phyloP scores from a whole-genome alignment of 2,888 invertebrate genomes.

The Mallateleia sp. region DNA sequence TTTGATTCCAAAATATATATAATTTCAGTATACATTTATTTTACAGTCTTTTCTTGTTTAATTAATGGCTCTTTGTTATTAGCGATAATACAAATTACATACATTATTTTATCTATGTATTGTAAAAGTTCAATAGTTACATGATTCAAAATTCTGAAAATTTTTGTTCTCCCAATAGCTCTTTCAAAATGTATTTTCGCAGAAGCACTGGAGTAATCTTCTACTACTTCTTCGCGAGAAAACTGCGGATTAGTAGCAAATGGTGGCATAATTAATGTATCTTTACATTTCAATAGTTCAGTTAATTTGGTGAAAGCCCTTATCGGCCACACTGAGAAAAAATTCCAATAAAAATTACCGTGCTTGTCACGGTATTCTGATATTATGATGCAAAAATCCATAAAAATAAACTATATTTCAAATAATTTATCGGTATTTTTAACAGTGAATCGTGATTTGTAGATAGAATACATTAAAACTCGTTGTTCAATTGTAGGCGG shows the following conservation, averaged over 20 bases:
- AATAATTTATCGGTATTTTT: too few relatives aligned
- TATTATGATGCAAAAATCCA: too few relatives aligned
- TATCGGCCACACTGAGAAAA: too few relatives aligned
- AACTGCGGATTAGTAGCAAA: constrained; percentile 66
- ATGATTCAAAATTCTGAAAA: constrained; percentile 64
- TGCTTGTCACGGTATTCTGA: too few relatives aligned
- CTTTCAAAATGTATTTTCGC: constrained; percentile 74
- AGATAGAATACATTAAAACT: constrained; percentile 77
- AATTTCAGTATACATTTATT: too few relatives aligned
- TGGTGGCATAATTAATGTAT: constrained; percentile 76
- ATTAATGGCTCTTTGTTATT: constrained; percentile 48
- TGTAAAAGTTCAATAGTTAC: constrained; percentile 19
- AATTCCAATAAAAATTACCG: too few relatives aligned
- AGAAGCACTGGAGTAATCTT: constrained; percentile 70
- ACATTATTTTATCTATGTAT: constrained; percentile 53
- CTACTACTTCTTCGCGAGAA: constrained; percentile 59
- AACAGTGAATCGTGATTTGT: constrained; percentile 68
- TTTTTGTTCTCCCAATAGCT: constrained; percentile 58
- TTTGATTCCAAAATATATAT: too few relatives aligned
- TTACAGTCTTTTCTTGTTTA: not conserved
- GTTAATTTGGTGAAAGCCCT: constrained; percentile 2
- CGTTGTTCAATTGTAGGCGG: constrained; percentile 71
- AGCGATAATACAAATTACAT: constrained; percentile 45
- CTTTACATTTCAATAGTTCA: constrained; percentile 39
- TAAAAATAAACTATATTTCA: too few relatives aligned